Percentiles rank a stretch among this genome's conserved stretches.
Evolutionary conservation across 2,113 vertebrate species (phyloP).

Genomic region (Hippopotamus amphibius): DNA sequence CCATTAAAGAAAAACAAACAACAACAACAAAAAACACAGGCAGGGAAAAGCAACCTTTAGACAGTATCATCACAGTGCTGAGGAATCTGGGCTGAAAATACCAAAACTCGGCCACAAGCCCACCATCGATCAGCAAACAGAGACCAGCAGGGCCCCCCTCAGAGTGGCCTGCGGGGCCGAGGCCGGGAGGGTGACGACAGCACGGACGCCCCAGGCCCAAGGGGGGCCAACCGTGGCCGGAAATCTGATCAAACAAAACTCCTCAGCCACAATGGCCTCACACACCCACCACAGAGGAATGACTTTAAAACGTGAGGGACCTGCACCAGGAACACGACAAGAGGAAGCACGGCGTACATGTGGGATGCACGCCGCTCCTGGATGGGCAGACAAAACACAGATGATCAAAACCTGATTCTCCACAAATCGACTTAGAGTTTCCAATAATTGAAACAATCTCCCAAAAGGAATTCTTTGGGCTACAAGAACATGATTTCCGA

Average conservation of each 20-base stretch:
- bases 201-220: rapidly evolving
- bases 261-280: rapidly evolving
- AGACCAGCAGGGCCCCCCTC: no score
- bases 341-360: rapidly evolving
- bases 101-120: not conserved
- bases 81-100: not conserved
- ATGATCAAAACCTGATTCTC: not conserved
- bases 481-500: not conserved
- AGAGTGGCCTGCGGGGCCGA: rapidly evolving
- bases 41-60: not conserved
- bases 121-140: not conserved
- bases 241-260: rapidly evolving
- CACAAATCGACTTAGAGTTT: not conserved
- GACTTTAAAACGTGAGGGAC: not conserved
- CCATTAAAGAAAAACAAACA: not conserved
- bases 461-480: not conserved
- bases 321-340: not conserved
- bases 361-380: not conserved
- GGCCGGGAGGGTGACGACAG: rapidly evolving
- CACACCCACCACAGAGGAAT: not conserved
- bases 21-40: not conserved
- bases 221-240: rapidly evolving
- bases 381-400: not conserved
- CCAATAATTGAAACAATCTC: not conserved
- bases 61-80: no score